These are phyloP conservation scores for Amniataba percoides DNA, from an alignment of 2,797 vertebrate species.

Conservation along the genomic window DNA sequence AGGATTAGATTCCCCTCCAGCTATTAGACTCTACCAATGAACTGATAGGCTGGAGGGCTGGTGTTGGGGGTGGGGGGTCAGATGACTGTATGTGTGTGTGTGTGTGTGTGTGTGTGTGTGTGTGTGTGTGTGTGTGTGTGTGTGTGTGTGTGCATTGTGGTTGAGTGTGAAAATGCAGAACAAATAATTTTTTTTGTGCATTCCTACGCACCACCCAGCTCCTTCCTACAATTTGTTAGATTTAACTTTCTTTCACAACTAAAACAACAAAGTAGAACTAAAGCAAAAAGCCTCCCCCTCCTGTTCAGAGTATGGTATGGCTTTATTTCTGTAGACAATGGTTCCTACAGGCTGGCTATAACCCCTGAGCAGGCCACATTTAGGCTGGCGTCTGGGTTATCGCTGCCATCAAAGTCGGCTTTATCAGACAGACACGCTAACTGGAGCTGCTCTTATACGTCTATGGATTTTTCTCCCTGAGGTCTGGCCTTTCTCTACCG, in stretches of 20 bases:
- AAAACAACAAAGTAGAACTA: constrained; percentile 56
- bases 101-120: too few species aligned
- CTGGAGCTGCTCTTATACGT: constrained; percentile 85
- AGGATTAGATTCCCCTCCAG: constrained; percentile 86
- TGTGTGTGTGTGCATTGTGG: constrained; percentile 21
- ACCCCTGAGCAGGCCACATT: constrained; percentile 82
- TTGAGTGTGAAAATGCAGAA: constrained; percentile 42
- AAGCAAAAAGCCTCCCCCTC: constrained; percentile 13
- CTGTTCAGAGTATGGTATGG: constrained; percentile 53
- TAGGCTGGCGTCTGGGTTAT: constrained; percentile 87
- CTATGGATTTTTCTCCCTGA: constrained; percentile 84
- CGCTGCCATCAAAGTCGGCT: constrained; percentile 88
- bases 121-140: too few species aligned
- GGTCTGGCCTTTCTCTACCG: constrained; percentile 72
- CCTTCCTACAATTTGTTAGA: constrained; percentile 33
- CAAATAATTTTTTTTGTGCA: constrained; percentile 43
- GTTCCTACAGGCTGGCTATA: constrained; percentile 78
- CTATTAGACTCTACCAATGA: constrained; percentile 86
- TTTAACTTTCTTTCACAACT: constrained; percentile 55
- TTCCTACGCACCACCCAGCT: constrained; percentile 47
- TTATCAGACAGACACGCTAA: constrained; percentile 83
- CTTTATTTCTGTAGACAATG: constrained; percentile 83
- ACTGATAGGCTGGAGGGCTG: constrained; percentile 68
- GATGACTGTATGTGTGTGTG: constrained; percentile 37
- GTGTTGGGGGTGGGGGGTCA: constrained; percentile 59